These are phyloP conservation scores for Plutomurus gul DNA, from an alignment of 1,140 invertebrate genomes.

Conservation along the genomic window DNA sequence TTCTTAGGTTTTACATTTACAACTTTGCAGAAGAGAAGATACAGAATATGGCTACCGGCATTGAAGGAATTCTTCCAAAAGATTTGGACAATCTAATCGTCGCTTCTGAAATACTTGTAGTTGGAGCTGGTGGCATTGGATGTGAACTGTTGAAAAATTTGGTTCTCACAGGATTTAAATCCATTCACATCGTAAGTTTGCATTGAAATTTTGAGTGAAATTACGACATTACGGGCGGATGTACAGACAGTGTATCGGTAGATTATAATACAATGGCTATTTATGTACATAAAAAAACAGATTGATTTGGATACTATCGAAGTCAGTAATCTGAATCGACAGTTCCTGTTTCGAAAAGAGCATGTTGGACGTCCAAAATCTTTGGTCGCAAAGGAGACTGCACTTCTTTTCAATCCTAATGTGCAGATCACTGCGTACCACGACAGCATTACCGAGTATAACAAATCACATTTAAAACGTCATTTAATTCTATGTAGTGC, in stretches of 20 bases:
- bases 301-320: constrained; percentile 99
- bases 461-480: not conserved
- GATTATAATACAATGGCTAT: constrained; percentile 55
- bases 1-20: not conserved
- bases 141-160: constrained; percentile 99
- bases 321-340: constrained; percentile 98
- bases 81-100: constrained; percentile 61
- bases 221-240: too few species aligned
- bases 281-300: too few species aligned
- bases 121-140: constrained; percentile 98
- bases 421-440: constrained; percentile 87
- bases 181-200: constrained; percentile 89
- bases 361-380: constrained; percentile 98
- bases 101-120: constrained; percentile 75
- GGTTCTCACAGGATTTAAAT: constrained; percentile 87
- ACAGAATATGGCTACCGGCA: constrained; percentile 70
- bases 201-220: not conserved
- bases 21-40: not conserved
- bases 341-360: constrained; percentile 96
- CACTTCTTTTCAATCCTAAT: constrained; percentile 84
- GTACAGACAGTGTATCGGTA: too few species aligned
- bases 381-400: constrained; percentile 83
- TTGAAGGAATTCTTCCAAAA: constrained; percentile 67
- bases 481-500: not conserved
- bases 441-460: constrained; percentile 88